These are phyloP conservation scores for Ammodytes dubius DNA, from an alignment of 2,113 vertebrate species.

Conservation along the genomic window DNA sequence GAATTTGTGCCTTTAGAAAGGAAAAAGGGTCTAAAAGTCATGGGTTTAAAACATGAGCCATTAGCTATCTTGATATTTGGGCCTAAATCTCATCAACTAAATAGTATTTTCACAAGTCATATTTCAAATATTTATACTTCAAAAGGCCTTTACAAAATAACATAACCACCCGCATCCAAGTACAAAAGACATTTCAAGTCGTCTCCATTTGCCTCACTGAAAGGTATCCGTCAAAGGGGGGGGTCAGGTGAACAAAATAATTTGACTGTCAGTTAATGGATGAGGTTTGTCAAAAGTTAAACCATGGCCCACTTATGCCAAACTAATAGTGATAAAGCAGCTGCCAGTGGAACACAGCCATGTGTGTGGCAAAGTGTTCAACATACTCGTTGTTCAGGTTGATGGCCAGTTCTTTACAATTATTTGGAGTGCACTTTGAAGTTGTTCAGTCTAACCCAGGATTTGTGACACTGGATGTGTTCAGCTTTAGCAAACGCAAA, in stretches of 20 bases:
- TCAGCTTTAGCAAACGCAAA: too few relatives aligned
- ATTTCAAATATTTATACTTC: neutral
- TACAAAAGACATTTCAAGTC: neutral
- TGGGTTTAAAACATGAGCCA: neutral
- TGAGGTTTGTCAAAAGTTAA: conserved; percentile 6
- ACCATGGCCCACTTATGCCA: neutral
- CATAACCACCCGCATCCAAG: too few relatives aligned
- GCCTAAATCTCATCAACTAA: neutral
- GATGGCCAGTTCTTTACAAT: neutral
- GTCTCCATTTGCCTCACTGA: neutral
- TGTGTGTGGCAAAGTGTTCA: neutral
- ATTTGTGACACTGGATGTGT: neutral
- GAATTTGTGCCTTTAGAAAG: neutral
- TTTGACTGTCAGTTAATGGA: neutral
- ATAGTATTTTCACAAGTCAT: neutral
- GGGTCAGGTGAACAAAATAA: neutral
- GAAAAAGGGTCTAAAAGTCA: neutral
- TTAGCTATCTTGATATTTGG: neutral
- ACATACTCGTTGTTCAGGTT: conserved; percentile 1
- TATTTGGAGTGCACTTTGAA: neutral
- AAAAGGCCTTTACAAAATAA: neutral
- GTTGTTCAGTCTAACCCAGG: neutral
- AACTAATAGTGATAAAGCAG: conserved; percentile 15
- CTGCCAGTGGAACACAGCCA: neutral
- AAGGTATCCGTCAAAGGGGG: neutral